Conservation (phyloP, 1,140 invertebrate species). For the Oryzaephilus surinamensis region DNA sequence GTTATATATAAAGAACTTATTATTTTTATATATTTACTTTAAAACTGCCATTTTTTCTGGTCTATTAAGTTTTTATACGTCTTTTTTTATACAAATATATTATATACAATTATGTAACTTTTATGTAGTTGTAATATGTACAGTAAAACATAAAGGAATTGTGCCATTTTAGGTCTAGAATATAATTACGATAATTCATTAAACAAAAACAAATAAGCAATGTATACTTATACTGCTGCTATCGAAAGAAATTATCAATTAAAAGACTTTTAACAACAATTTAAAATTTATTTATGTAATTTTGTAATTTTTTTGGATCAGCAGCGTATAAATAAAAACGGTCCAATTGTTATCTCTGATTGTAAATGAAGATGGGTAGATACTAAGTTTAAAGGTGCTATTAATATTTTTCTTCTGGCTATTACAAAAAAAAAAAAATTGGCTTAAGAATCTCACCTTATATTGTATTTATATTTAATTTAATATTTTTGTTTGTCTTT, state of each 20-base stretch:
- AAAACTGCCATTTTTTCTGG: slow-evolving; percentile 30
- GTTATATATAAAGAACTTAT: no score
- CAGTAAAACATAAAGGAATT: slow-evolving; percentile 18
- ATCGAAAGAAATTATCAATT: no score
- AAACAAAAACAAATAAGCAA: slow-evolving; percentile 11
- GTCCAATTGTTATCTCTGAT: slow-evolving; percentile 11
- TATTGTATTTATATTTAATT: slow-evolving; percentile 11
- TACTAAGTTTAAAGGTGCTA: slow-evolving; percentile 29
- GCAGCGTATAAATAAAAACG: neutral
- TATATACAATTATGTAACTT: slow-evolving; percentile 23
- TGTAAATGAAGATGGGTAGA: no score
- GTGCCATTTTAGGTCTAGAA: slow-evolving; percentile 28
- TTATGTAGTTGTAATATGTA: slow-evolving; percentile 16
- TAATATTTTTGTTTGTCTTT: slow-evolving; percentile 4
- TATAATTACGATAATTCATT: no score
- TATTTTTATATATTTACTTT: no score
- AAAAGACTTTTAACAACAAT: slow-evolving; percentile 12
- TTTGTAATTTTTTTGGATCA: neutral
- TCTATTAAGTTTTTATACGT: slow-evolving; percentile 20
- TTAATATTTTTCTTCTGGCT: slow-evolving; percentile 22
- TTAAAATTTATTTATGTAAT: slow-evolving; percentile 15
- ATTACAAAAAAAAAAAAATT: slow-evolving; percentile 10
- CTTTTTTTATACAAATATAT: slow-evolving; percentile 16
- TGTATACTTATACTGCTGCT: slow-evolving; percentile 18
- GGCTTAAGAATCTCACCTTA: slow-evolving; percentile 6